A percentile compares a stretch with the other conserved stretches of the same genome.
These are phyloP conservation scores for Pipistrellus pygmaeus DNA, from an alignment of 2,797 vertebrate genomes.

Conservation along the genomic window DNA sequence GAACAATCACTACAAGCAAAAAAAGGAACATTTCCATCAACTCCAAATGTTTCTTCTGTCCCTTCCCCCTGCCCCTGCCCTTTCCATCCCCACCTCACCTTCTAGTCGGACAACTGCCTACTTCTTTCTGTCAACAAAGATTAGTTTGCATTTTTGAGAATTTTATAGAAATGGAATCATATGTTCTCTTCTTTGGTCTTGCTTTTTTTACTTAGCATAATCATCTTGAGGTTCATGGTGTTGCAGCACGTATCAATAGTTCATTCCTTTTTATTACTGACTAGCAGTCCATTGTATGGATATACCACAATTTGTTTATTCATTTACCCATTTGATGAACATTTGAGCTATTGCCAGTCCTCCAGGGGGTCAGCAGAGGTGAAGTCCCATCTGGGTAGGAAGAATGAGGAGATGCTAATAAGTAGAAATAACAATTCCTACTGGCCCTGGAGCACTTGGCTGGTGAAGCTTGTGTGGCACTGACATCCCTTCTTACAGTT, in stretches of 20 bases:
- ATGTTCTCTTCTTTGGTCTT: background rate
- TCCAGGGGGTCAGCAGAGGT: background rate
- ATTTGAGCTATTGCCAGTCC: background rate
- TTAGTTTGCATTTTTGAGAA: background rate
- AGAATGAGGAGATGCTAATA: background rate
- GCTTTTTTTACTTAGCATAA: background rate
- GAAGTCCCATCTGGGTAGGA: background rate
- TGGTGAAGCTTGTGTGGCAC: background rate
- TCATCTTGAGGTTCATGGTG: background rate
- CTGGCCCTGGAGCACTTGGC: background rate
- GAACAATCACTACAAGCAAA: background rate
- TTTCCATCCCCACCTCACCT: background rate
- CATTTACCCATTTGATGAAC: too few species aligned
- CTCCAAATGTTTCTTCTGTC: background rate
- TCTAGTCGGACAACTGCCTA: background rate
- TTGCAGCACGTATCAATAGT: background rate
- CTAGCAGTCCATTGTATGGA: background rate
- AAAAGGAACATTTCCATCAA: background rate
- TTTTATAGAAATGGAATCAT: background rate
- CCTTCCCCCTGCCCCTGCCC: background rate
- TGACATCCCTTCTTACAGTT: background rate
- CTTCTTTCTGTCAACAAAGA: background rate
- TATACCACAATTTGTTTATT: background rate
- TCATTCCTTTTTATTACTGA: background rate
- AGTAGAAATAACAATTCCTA: background rate